Evolutionary conservation across 2,113 vertebrate species (phyloP).

Genomic region (Sylvicapra grimmia): DNA sequence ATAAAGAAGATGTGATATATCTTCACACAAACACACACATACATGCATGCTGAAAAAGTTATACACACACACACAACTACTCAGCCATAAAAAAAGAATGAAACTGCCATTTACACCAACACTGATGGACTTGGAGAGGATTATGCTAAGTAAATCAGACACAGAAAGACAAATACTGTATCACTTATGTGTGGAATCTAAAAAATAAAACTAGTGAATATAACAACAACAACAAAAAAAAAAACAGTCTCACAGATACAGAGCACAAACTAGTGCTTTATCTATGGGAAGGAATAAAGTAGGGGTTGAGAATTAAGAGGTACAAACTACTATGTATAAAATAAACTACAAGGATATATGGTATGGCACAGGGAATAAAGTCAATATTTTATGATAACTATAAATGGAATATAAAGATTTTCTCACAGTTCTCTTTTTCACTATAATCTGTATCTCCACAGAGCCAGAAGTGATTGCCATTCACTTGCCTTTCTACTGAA

Average conservation of each 20-base stretch:
- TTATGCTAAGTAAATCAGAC: background rate
- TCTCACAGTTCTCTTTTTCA: background rate
- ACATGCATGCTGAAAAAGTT: background rate
- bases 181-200: background rate
- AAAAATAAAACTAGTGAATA: background rate
- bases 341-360: background rate
- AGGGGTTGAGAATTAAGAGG: background rate
- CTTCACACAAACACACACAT: background rate
- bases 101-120: background rate
- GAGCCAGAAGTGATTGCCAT: background rate
- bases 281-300: background rate
- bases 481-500: background rate
- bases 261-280: background rate
- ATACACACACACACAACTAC: background rate
- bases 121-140: background rate
- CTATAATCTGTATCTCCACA: background rate
- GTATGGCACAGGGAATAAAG: background rate
- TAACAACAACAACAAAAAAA: background rate
- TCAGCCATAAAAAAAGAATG: background rate
- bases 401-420: background rate
- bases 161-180: background rate
- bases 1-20: background rate
- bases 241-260: background rate
- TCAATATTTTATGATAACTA: background rate
- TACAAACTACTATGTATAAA: background rate